Percentiles rank a stretch among this genome's conserved stretches.
Conservation (phyloP, 2,888 invertebrate genomes). For the Antheraea assamensis region DNA sequence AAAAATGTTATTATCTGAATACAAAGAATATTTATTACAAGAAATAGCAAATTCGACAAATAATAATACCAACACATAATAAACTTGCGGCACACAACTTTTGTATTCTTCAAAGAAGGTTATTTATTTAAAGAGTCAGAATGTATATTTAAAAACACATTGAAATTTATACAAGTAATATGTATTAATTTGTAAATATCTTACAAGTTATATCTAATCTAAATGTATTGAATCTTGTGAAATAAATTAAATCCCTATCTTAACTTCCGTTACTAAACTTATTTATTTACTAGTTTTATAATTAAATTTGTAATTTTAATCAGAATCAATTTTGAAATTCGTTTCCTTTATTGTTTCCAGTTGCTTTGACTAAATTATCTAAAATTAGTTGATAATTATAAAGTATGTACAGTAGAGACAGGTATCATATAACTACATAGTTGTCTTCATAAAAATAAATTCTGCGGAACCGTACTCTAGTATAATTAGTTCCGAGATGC, state of each 20-base stretch:
- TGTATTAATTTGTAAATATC: background rate
- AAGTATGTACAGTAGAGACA: background rate
- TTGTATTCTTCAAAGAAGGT: no score
- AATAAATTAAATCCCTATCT: background rate
- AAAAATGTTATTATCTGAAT: no score
- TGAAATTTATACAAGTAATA: no score
- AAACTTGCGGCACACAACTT: no score
- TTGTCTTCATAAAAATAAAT: conserved; percentile 8
- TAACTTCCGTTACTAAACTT: background rate
- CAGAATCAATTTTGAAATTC: background rate
- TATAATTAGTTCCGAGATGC: conserved; percentile 23
- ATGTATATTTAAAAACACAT: no score
- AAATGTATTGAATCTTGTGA: background rate
- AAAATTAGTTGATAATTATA: background rate
- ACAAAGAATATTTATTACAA: no score
- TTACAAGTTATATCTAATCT: background rate
- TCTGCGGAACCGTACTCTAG: conserved; percentile 16
- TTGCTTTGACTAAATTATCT: background rate
- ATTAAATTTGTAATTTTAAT: background rate
- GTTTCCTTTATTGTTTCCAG: background rate
- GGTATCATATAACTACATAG: background rate
- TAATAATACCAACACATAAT: no score
- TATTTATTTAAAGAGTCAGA: no score
- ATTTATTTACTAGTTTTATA: background rate
- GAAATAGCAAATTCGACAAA: no score